phyloP scores from a whole-genome alignment of 92 coral and sea anemone genomes.

The Phymanthus crucifer region DNA sequence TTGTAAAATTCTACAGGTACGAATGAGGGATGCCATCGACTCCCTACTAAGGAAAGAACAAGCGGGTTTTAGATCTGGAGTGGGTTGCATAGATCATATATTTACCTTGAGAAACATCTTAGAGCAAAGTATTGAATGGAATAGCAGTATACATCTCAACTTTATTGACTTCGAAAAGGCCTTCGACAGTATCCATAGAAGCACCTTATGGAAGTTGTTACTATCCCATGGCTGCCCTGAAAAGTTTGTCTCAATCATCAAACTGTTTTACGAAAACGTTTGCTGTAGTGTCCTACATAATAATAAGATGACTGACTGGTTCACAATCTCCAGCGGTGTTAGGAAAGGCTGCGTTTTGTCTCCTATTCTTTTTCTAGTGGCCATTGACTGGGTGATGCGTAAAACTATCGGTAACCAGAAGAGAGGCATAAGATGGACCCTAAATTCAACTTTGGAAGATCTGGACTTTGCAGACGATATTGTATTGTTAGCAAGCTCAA shows the following conservation, averaged over 20 bases:
- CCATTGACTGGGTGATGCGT: conserved; percentile 29
- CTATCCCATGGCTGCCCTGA: conserved; percentile 14
- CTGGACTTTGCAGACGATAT: conserved; percentile 28
- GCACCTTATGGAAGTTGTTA: conserved; percentile 13
- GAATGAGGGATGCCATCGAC: neutral
- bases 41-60: conserved; percentile 22
- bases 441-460: neutral
- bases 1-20: neutral
- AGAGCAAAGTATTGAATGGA: conserved; percentile 43
- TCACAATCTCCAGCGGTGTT: neutral
- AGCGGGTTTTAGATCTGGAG: conserved; percentile 29
- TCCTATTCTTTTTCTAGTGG: neutral
- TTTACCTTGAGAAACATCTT: conserved; percentile 30
- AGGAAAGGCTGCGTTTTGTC: neutral
- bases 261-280: conserved; percentile 23
- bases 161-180: conserved; percentile 41
- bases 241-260: conserved; percentile 16
- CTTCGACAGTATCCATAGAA: conserved; percentile 39
- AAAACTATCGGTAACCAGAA: neutral
- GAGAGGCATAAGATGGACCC: conserved; percentile 28
- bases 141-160: conserved; percentile 15
- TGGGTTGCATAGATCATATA: conserved; percentile 16
- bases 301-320: neutral
- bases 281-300: conserved; percentile 12
- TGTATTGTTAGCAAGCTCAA: conserved; percentile 8